A percentile compares a stretch with the other conserved stretches of the same genome.
Evolutionary conservation across 2,888 invertebrate genomes (phyloP).

Genomic region (Hyles lineata): DNA sequence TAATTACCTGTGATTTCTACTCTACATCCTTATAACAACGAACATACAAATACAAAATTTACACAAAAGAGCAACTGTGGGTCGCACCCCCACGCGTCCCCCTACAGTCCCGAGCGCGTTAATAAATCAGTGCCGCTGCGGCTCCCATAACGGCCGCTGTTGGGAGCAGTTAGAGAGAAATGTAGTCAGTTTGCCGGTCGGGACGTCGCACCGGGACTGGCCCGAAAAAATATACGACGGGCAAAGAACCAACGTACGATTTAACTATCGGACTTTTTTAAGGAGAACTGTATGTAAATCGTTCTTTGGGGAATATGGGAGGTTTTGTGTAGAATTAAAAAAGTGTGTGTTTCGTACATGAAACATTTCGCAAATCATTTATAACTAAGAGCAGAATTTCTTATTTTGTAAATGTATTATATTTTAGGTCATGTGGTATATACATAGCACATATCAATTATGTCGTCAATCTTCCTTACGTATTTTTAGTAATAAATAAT

Average conservation of each 20-base stretch:
- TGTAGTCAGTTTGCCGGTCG: conserved; percentile 47
- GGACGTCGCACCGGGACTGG: conserved; percentile 41
- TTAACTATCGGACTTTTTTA: conserved; percentile 5
- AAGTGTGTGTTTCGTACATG: background rate
- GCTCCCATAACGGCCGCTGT: conserved; percentile 48
- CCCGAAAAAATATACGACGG: conserved; percentile 47
- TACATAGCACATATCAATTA: too few relatives aligned
- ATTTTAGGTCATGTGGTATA: too few relatives aligned
- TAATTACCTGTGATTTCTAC: background rate
- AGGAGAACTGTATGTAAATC: background rate
- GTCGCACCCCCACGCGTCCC: background rate
- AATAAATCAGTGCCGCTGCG: conserved; percentile 51
- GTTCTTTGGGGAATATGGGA: background rate
- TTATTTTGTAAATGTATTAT: too few relatives aligned
- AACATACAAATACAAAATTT: background rate
- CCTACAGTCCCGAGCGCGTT: conserved; percentile 36
- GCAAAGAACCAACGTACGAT: conserved; percentile 39
- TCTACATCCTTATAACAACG: background rate
- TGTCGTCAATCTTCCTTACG: too few relatives aligned
- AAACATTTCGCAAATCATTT: too few relatives aligned
- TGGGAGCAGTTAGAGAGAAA: conserved; percentile 45
- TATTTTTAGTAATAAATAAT: too few relatives aligned
- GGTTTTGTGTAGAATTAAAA: background rate
- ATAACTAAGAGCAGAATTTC: too few relatives aligned
- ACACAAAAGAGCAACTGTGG: background rate